Conservation (phyloP, 2,113 vertebrate species). For the Siniperca chuatsi region DNA sequence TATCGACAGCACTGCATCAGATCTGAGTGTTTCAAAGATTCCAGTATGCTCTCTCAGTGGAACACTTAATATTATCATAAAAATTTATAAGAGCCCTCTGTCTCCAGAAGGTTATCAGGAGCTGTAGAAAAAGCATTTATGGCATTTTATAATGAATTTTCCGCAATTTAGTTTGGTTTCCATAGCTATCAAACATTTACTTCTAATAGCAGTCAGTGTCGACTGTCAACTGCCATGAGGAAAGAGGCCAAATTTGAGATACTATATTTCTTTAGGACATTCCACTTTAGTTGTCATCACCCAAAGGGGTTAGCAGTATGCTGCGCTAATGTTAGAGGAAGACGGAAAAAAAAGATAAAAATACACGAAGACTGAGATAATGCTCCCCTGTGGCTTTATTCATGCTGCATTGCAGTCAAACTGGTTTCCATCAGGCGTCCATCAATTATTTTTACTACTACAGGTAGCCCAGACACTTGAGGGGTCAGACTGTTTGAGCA, state of each 20-base stretch:
- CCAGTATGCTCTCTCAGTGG: conserved; percentile 30
- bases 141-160: conserved; percentile 42
- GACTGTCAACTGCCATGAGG: conserved; percentile 34
- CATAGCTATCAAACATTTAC: conserved; percentile 58
- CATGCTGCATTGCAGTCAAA: conserved; percentile 42
- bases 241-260: conserved; percentile 39
- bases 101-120: conserved; percentile 52
- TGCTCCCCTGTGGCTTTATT: conserved; percentile 57
- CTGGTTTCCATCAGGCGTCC: conserved; percentile 76
- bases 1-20: conserved; percentile 18
- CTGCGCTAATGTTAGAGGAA: conserved; percentile 45
- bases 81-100: conserved; percentile 38
- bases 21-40: conserved; percentile 32
- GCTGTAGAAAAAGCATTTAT: conserved; percentile 35
- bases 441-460: conserved; percentile 69
- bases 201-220: conserved; percentile 38
- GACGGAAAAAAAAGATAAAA: conserved; percentile 23
- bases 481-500: conserved; percentile 62
- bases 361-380: conserved; percentile 58
- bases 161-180: conserved; percentile 51
- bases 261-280: conserved; percentile 43
- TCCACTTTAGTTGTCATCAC: conserved; percentile 56
- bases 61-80: conserved; percentile 47
- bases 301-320: conserved; percentile 13
- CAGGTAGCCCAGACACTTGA: conserved; percentile 72